A percentile compares a stretch with the other conserved stretches of the same genome.
Conservation (phyloP, 2,888 invertebrate species). For the Dasypolia templi region DNA sequence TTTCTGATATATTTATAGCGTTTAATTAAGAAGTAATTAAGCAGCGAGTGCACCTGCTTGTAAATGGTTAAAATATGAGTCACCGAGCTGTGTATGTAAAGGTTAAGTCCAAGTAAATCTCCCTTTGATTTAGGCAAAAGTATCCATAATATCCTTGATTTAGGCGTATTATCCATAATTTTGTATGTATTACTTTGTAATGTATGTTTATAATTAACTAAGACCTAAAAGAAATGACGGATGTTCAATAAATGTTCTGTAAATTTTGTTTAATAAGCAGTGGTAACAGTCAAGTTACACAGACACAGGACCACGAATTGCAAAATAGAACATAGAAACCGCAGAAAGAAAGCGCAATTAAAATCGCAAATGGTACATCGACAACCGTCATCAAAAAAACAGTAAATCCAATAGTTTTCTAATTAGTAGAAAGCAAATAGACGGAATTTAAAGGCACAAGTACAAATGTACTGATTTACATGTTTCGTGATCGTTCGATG, state of each 20-base stretch:
- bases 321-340: background rate
- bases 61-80: constrained; percentile 21
- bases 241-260: background rate
- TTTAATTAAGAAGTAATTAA: constrained; percentile 48
- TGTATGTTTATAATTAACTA: too few relatives aligned
- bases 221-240: background rate
- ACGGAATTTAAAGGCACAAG: constrained; percentile 44
- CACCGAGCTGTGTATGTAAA: constrained; percentile 1
- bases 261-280: background rate
- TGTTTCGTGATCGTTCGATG: constrained; percentile 47
- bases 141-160: too few relatives aligned
- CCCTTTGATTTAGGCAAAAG: too few relatives aligned
- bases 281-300: background rate
- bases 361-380: constrained; percentile 35
- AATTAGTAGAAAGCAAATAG: constrained; percentile 48
- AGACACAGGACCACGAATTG: background rate
- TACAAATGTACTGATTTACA: constrained; percentile 41
- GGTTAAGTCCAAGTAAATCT: background rate
- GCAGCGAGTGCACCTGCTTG: constrained; percentile 26
- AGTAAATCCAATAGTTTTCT: constrained; percentile 37
- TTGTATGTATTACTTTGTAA: too few relatives aligned
- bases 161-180: too few relatives aligned
- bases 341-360: constrained; percentile 38
- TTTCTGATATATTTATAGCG: constrained; percentile 34
- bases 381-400: constrained; percentile 11